Conservation (phyloP, 2,113 vertebrate species). For the Herpetotheres cachinnans region DNA sequence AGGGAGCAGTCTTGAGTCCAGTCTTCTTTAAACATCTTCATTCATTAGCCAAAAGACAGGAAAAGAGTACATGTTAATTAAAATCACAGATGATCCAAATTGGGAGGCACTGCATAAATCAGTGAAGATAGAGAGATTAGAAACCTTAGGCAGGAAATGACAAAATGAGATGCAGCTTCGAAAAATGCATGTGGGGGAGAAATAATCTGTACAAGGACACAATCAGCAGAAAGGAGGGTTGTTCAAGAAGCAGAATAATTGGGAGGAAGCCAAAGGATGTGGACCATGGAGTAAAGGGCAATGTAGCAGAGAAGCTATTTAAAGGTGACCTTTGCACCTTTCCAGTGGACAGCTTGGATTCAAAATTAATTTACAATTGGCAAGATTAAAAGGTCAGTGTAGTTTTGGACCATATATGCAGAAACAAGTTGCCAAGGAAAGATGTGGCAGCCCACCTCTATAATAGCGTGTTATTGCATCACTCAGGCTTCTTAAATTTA, state of each 20-base stretch:
- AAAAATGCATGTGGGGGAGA: background rate
- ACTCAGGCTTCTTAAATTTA: background rate
- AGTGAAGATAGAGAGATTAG: slow-evolving; percentile 6
- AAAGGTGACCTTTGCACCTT: slow-evolving; percentile 16
- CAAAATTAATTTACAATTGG: slow-evolving; percentile 5
- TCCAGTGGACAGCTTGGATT: background rate
- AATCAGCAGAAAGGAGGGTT: background rate
- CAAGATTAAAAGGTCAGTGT: background rate
- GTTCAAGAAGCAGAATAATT: slow-evolving; percentile 8
- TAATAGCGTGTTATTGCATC: background rate
- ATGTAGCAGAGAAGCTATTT: background rate
- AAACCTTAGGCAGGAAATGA: slow-evolving; percentile 40
- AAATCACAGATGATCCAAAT: slow-evolving; percentile 57
- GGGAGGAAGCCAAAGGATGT: background rate
- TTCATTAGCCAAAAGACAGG: slow-evolving; percentile 51
- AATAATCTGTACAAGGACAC: background rate
- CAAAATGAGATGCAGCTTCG: slow-evolving; percentile 33
- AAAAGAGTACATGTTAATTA: slow-evolving; percentile 47
- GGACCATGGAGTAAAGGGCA: background rate
- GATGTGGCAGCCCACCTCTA: background rate
- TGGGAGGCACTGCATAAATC: slow-evolving; percentile 39
- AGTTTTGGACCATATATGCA: background rate
- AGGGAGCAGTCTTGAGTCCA: slow-evolving; percentile 23
- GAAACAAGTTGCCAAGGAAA: background rate
- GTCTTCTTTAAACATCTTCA: slow-evolving; percentile 45